Base-by-base conservation (phyloP, 2,113 vertebrate genomes). In the Tichodroma muraria region DNA sequence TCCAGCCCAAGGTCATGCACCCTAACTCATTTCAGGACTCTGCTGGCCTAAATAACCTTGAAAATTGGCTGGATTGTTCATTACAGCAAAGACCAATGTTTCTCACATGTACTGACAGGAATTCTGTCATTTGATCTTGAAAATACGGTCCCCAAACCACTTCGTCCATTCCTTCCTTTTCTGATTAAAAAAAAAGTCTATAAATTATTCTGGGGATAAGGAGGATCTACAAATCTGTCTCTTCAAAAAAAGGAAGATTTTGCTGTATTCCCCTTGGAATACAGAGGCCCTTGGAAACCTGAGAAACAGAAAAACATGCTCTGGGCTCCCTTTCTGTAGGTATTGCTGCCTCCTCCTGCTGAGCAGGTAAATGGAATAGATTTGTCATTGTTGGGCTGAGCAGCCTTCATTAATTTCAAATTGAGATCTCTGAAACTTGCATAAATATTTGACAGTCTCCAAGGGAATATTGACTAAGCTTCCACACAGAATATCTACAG, bases 381-480 rank as follows among this genome's bases (percentile, higher is more conserved):
- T 95, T 94, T 95, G 93, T 96, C 92, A 96, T 94, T 89, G 93
- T 95, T 97, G 94, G 93, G 81, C 95, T 95, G 97, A 93, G 69
- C 84, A 91, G 91, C 92, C 83, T 95, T 96, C 93, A 90, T 97
- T 97, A 95, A 94, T 94, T 96, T 94, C 90, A 95, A 96, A 97
- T 97, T 92, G 95, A 96, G 93, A 96, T 96, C 94, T 91, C 84
- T 88, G 88, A 95, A 94, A 95, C 94, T 89, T 86, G 81, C 92
- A 93, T 97, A 97, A 97, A 97, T 95, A 96, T 97, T 97, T 96
- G 92, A 96, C 94, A 97, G 85, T 86, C 78, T 90, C 92, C 94
- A 95, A 97, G 95, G 90, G 97, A 97, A 93, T 95, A 91, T 83
- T 91, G 63, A 89, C 94, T 94, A 88, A 97, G 92, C 89, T 56